Conservation (phyloP, 2,888 invertebrate species). For the Hydriomena furcata region DNA sequence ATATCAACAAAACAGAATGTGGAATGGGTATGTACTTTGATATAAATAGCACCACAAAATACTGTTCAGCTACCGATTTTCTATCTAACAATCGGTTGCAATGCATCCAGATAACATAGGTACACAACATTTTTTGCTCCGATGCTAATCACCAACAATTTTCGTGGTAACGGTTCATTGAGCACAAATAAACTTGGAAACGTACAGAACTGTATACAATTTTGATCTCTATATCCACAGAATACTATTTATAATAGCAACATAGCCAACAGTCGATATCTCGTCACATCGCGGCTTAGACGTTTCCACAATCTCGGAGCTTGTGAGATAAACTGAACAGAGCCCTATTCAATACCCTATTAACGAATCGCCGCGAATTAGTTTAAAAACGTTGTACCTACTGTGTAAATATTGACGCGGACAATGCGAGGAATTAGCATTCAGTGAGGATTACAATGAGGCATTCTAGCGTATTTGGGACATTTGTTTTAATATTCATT, state of each 20-base stretch:
- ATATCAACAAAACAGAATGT: slow-evolving; percentile 26
- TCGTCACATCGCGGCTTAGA: slow-evolving; percentile 37
- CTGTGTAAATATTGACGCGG: slow-evolving; percentile 49
- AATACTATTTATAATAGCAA: slow-evolving; percentile 39
- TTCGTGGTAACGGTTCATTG: slow-evolving; percentile 53
- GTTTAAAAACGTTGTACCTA: slow-evolving; percentile 35
- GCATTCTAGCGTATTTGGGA: slow-evolving; percentile 64
- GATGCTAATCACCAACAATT: slow-evolving; percentile 46
- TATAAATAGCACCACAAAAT: slow-evolving; percentile 22
- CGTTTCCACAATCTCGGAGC: slow-evolving; percentile 46
- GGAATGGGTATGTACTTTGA: slow-evolving; percentile 15
- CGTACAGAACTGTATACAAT: slow-evolving; percentile 37
- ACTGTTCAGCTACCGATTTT: slow-evolving; percentile 15
- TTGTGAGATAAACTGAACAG: slow-evolving; percentile 42
- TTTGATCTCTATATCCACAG: slow-evolving; percentile 36
- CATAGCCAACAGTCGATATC: slow-evolving; percentile 37
- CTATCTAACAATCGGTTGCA: slow-evolving; percentile 24
- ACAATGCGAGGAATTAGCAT: slow-evolving; percentile 39
- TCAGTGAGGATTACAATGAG: slow-evolving; percentile 50
- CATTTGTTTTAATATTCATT: slow-evolving; percentile 79
- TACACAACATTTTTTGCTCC: slow-evolving; percentile 23
- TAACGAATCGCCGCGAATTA: slow-evolving; percentile 42
- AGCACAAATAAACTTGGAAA: slow-evolving; percentile 46
- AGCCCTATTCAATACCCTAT: slow-evolving; percentile 41
- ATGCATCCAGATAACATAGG: slow-evolving; percentile 23